Conservation (phyloP, 2,113 vertebrate genomes). For the Chionis minor region DNA sequence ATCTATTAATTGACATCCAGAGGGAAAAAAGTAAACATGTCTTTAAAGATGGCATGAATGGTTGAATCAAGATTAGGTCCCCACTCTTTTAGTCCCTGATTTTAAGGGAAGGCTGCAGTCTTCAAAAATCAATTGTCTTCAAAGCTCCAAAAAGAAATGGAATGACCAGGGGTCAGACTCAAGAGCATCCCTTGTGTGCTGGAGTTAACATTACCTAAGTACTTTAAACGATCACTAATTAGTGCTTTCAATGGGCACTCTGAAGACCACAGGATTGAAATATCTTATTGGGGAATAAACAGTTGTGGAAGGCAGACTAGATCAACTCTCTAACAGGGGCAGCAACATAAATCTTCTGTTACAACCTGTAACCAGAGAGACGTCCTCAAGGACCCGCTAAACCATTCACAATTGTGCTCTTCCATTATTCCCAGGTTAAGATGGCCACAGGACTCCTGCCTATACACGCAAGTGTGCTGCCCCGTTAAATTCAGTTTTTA, state of each 20-base stretch:
- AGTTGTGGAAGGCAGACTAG: neutral
- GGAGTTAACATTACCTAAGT: constrained; percentile 67
- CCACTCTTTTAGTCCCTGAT: constrained; percentile 48
- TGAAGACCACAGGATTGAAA: constrained; percentile 45
- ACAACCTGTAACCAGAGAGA: neutral
- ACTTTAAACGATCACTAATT: constrained; percentile 68
- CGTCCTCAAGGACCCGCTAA: neutral
- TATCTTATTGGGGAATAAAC: constrained; percentile 53
- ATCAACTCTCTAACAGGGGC: constrained; percentile 31
- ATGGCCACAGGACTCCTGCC: neutral
- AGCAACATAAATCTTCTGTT: neutral
- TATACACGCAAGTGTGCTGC: neutral
- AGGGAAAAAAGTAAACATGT: constrained; percentile 49
- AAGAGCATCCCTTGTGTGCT: constrained; percentile 65
- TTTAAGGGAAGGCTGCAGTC: constrained; percentile 60
- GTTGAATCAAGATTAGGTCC: constrained; percentile 58
- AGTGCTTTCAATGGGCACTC: constrained; percentile 40
- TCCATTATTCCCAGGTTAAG: neutral
- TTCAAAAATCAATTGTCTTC: constrained; percentile 73
- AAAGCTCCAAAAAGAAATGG: constrained; percentile 66
- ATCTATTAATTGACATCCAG: constrained; percentile 62
- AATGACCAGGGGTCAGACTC: constrained; percentile 73
- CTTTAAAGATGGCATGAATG: constrained; percentile 58
- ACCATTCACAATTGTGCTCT: neutral
- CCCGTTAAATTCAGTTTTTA: neutral